Evolutionary conservation across 2,888 invertebrate genomes (phyloP), one percentile per base, ranked within the genome.

Genomic region (Phrixothrix hirtus): DNA sequence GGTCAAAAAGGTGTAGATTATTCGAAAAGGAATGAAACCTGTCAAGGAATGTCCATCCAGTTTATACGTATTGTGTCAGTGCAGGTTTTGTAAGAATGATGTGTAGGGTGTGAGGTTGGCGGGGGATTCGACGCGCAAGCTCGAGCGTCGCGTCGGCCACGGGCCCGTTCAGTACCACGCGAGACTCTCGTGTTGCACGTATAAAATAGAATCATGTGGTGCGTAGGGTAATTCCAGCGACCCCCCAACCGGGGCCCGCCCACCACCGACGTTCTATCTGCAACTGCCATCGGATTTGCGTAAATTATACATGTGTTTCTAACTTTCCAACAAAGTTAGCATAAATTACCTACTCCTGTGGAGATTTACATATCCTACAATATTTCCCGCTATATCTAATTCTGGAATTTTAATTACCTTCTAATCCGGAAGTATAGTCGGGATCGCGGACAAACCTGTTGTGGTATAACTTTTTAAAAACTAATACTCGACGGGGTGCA

Each of bases 101-200:
- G 38, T 53, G 43, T 43, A 50, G 56, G 59, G 59, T 52, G 57
- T 47, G 51, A 58, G 61, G 61, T 66, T 60, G 64, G 63, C 63
- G 63, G 61, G 57, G 49, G 53, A 51, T 66, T 64, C 61, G 61
- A 65, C 68, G 69, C 70, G 68, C 68, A 70, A 64, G 67, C 67
- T 65, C 67, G 57, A 61, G 59, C 64, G 66, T 68, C 63, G 59
- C 65, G 65, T 53, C 58, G 60, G 55, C 55, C 56, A 63, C 61
- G 52, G 56, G 58, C 56, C 67, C 69, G 59, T 55, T 68, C 70
- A 71, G 70, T 69, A 68, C 60, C 71, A 70, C 68, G 69, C 70
- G 65, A 68, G 69, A 64, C 59, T 54, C 61, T 63, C 59, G 57
- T 52, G 57, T 50, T 55, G 49, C 38, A 32, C 25, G 55, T 49